Evolutionary conservation across 2,797 vertebrate species (phyloP).

Genomic region (Morelia viridis): DNA sequence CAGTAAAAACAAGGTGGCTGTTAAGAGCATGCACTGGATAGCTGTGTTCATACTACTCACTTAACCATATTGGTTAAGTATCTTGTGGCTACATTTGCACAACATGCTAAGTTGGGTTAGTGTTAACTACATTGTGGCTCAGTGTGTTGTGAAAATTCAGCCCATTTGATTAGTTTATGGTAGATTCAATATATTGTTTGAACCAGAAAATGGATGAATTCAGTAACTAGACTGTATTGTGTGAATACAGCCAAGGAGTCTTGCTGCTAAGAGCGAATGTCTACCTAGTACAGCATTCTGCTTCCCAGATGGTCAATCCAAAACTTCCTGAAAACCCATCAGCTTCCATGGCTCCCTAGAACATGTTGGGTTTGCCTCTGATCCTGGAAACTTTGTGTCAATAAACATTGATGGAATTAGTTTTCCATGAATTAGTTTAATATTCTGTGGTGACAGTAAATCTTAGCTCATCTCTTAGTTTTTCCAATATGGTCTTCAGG

Average conservation of each 20-base stretch:
- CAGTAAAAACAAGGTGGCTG: not conserved
- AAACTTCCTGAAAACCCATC: not conserved
- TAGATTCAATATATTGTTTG: not conserved
- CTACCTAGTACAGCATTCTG: not conserved
- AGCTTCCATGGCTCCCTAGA: not conserved
- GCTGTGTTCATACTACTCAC: not conserved
- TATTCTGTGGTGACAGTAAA: not conserved
- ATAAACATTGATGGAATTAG: not conserved
- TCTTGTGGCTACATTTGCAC: not conserved
- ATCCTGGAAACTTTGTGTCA: not conserved
- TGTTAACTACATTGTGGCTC: not conserved
- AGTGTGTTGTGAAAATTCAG: not conserved
- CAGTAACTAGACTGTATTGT: not conserved
- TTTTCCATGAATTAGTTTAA: not conserved
- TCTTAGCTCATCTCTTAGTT: not conserved
- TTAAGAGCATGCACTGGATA: not conserved
- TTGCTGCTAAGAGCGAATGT: not conserved
- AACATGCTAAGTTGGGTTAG: not conserved
- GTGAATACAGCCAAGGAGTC: not conserved
- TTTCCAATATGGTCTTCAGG: not conserved
- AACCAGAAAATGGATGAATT: not conserved
- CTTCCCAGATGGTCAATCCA: not conserved
- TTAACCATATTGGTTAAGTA: not conserved
- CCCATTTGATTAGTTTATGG: not conserved
- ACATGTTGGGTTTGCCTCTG: not conserved